Evolutionary conservation across 2,888 invertebrate species (phyloP).

Genomic region (Lumbricus terrestris): DNA sequence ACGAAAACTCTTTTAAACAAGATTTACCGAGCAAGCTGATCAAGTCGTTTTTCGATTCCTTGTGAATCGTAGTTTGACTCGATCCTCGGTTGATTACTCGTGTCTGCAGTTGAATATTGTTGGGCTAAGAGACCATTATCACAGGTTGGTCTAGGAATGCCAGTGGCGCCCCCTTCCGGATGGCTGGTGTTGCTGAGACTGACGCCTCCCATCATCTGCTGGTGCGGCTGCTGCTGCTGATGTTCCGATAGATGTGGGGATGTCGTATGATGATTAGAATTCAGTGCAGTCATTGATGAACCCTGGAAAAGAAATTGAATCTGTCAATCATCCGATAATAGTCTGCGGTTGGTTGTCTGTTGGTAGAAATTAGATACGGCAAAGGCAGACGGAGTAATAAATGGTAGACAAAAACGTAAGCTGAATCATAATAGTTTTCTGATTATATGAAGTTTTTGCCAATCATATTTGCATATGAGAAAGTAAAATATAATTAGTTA

Average conservation of each 20-base stretch:
- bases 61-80: constrained; percentile 27
- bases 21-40: constrained; percentile 49
- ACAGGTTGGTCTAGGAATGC: not conserved
- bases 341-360: not conserved
- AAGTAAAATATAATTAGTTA: no score
- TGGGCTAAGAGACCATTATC: constrained; percentile 33
- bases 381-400: not conserved
- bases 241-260: not conserved
- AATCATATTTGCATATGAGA: no score
- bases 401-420: no score
- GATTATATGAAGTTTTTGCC: no score
- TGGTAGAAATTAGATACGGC: not conserved
- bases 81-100: not conserved
- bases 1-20: not conserved
- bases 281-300: not conserved
- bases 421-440: no score
- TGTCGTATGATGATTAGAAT: not conserved
- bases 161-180: not conserved
- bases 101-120: not conserved
- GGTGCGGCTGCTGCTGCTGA: not conserved
- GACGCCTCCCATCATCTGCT: constrained; percentile 48
- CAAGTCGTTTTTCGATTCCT: constrained; percentile 52
- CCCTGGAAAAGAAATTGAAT: not conserved
- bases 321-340: not conserved
- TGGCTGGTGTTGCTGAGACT: constrained; percentile 53